These are phyloP conservation scores for Catagonus wagneri DNA, from an alignment of 2,113 vertebrate genomes.

Conservation along the genomic window DNA sequence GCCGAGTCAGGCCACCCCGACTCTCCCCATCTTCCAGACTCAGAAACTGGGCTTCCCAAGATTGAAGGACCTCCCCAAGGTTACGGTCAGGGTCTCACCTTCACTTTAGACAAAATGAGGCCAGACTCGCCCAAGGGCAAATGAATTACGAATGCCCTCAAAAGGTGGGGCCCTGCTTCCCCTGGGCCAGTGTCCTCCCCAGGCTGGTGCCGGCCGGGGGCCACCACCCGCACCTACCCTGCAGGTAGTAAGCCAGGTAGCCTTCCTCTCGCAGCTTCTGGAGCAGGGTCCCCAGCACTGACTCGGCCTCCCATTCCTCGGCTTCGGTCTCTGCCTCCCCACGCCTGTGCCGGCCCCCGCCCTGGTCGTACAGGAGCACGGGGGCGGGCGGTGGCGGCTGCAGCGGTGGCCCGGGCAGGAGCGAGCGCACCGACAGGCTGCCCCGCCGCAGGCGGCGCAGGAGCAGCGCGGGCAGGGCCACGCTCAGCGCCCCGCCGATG, in stretches of 20 bases:
- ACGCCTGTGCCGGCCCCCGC: slow-evolving; percentile 52
- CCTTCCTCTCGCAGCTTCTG: slow-evolving; percentile 85
- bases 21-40: slow-evolving; percentile 41
- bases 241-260: slow-evolving; percentile 85
- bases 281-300: slow-evolving; percentile 81
- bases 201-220: not conserved
- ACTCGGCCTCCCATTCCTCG: slow-evolving; percentile 79
- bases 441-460: slow-evolving; percentile 85
- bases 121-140: not conserved
- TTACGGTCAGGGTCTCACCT: not conserved
- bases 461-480: slow-evolving; percentile 84
- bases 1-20: not conserved
- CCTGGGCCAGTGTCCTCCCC: not conserved
- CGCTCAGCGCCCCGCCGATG: slow-evolving; percentile 84
- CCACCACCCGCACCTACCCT: slow-evolving; percentile 72
- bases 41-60: not conserved
- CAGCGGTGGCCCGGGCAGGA: slow-evolving; percentile 81
- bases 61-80: slow-evolving; percentile 16
- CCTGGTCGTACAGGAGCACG: slow-evolving; percentile 85
- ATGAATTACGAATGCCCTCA: not conserved
- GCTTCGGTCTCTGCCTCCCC: slow-evolving; percentile 65
- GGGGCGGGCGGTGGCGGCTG: slow-evolving; percentile 67
- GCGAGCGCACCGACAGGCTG: slow-evolving; percentile 81
- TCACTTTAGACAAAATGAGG: not conserved
- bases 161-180: not conserved